Percentiles rank a stretch among this genome's conserved stretches.
phyloP scores from a whole-genome alignment of 2,888 invertebrate species.

The Drosophila yooni region DNA sequence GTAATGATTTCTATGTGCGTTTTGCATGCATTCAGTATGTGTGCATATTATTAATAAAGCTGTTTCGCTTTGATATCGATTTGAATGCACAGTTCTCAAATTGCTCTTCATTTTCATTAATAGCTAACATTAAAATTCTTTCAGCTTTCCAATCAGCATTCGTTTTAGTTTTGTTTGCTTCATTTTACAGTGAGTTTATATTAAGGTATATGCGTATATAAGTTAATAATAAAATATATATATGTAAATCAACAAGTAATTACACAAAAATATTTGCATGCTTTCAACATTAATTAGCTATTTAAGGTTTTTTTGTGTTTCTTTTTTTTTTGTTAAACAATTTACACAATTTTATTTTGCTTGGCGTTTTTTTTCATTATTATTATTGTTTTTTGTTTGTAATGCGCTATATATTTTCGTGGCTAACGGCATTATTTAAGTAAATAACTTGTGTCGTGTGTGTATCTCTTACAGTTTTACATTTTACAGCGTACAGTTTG shows the following conservation, averaged over 20 bases:
- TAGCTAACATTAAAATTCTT: conserved; percentile 16
- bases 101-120: conserved; percentile 1
- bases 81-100: conserved; percentile 29
- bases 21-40: conserved; percentile 1
- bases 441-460: neutral
- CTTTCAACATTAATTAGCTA: conserved; percentile 66
- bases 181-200: conserved; percentile 51
- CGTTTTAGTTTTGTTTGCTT: conserved; percentile 24
- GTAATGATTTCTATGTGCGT: conserved; percentile 26
- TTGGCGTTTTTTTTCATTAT: conserved; percentile 39
- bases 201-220: conserved; percentile 47
- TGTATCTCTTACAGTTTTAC: conserved; percentile 14
- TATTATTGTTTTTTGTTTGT: neutral
- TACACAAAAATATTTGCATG: conserved; percentile 36
- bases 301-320: conserved; percentile 36
- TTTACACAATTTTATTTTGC: conserved; percentile 44
- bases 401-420: conserved; percentile 14
- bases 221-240: conserved; percentile 31
- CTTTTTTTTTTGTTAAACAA: conserved; percentile 59
- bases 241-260: conserved; percentile 50
- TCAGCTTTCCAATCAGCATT: conserved; percentile 1
- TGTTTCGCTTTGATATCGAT: conserved; percentile 26
- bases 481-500: conserved; percentile 29
- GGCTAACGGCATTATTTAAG: conserved; percentile 16
- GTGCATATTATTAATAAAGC: conserved; percentile 37